Evolutionary conservation across 2,888 invertebrate species (phyloP).

Genomic region (Sarcophaga variegata): DNA sequence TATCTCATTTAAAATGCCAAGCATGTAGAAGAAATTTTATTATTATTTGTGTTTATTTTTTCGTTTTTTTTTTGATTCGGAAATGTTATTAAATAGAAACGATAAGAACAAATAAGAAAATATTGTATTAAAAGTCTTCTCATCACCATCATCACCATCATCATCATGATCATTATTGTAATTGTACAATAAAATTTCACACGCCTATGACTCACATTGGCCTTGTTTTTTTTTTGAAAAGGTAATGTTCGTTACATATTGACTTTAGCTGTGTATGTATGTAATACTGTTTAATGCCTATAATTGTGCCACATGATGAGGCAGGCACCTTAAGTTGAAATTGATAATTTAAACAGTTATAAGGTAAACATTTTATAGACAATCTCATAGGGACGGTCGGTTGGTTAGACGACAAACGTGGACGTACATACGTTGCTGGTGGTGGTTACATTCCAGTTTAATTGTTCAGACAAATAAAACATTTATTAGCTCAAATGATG

Average conservation of each 20-base stretch:
- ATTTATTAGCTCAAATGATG: constrained; percentile 50
- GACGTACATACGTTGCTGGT: neutral
- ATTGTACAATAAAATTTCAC: constrained; percentile 54
- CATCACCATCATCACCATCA: constrained; percentile 4
- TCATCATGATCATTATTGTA: constrained; percentile 9
- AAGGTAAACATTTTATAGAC: constrained; percentile 26
- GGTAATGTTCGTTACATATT: constrained; percentile 9
- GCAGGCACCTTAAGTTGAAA: neutral
- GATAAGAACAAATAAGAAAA: constrained; percentile 52
- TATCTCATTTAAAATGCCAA: constrained; percentile 61
- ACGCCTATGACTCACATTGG: constrained; percentile 63
- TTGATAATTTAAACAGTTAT: constrained; percentile 56
- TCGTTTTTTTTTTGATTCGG: neutral
- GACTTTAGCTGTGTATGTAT: constrained; percentile 2
- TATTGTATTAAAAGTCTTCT: constrained; percentile 27
- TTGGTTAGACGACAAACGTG: neutral
- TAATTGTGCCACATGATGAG: neutral
- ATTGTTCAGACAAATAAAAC: constrained; percentile 64
- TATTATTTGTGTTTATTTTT: constrained; percentile 32
- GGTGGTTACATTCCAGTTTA: constrained; percentile 46
- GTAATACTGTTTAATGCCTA: neutral
- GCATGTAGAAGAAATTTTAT: constrained; percentile 40
- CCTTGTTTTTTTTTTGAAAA: neutral
- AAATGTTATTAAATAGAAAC: constrained; percentile 31
- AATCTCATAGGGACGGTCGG: neutral